Percentiles rank a stretch among this genome's conserved stretches.
These are phyloP conservation scores for Oncorhynchus masou DNA, from an alignment of 2,113 vertebrate species.

Conservation along the genomic window DNA sequence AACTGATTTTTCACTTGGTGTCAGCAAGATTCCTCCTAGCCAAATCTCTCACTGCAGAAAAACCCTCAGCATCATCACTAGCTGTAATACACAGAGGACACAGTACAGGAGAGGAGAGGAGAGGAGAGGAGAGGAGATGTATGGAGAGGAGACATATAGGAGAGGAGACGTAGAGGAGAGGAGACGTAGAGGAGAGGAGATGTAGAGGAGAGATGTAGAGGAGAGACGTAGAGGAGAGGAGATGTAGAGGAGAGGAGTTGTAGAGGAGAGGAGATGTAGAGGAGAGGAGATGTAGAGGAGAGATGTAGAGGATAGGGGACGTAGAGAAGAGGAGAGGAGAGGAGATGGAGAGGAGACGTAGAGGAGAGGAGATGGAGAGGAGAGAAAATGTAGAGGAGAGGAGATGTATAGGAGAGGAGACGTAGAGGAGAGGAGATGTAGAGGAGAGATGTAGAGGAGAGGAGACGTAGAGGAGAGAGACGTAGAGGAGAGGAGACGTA, in stretches of 20 bases:
- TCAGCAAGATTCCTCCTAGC: constrained; percentile 47
- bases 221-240: constrained; percentile 30
- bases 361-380: constrained; percentile 27
- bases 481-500: constrained; percentile 13
- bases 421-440: too few species aligned
- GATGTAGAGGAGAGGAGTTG: constrained; percentile 14
- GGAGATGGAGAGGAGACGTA: constrained; percentile 31
- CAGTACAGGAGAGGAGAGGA: too few species aligned
- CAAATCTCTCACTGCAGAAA: constrained; percentile 37
- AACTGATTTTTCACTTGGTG: constrained; percentile 32
- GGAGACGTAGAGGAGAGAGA: constrained; percentile 4
- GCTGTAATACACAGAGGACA: too few species aligned
- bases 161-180: constrained; percentile 11
- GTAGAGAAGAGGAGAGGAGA: neutral
- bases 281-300: neutral
- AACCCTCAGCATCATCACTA: constrained; percentile 40
- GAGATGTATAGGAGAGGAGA: too few species aligned
- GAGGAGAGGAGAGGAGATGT: neutral
- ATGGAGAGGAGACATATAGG: constrained; percentile 15
- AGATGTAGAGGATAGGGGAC: constrained; percentile 14
- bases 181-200: constrained; percentile 7
- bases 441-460: too few species aligned
- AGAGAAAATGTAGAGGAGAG: neutral
- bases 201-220: constrained; percentile 15
- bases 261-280: constrained; percentile 17